Evolutionary conservation across 2,113 vertebrate genomes (phyloP).

Genomic region (Rafetus swinhoei): DNA sequence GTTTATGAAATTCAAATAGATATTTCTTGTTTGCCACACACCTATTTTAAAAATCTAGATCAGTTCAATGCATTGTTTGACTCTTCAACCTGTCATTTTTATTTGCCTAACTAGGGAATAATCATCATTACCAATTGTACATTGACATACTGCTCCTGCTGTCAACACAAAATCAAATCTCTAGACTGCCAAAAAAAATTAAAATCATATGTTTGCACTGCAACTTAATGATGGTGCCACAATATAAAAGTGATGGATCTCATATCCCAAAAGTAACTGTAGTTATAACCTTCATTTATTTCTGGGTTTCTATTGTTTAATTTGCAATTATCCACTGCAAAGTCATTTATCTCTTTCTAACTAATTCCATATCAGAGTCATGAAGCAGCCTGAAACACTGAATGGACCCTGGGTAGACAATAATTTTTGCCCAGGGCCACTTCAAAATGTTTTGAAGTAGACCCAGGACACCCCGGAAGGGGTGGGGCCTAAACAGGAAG

Average conservation of each 20-base stretch:
- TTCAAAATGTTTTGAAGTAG: too few species aligned
- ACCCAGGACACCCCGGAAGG: too few species aligned
- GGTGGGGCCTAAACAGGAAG: too few species aligned
- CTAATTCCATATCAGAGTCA: slow-evolving; percentile 43
- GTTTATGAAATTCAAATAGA: background rate
- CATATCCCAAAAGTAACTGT: slow-evolving; percentile 4
- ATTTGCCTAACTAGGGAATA: slow-evolving; percentile 49
- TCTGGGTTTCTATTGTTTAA: slow-evolving; percentile 55
- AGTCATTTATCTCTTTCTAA: slow-evolving; percentile 3
- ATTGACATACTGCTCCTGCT: slow-evolving; percentile 26
- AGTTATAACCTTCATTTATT: slow-evolving; percentile 64
- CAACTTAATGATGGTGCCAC: background rate
- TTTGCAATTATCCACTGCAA: slow-evolving; percentile 34
- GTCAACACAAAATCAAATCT: slow-evolving; percentile 53
- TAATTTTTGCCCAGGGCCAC: too few species aligned
- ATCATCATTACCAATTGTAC: slow-evolving; percentile 50
- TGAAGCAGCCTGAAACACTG: slow-evolving; percentile 2
- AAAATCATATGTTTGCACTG: slow-evolving; percentile 9
- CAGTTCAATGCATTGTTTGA: slow-evolving; percentile 14
- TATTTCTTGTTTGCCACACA: background rate
- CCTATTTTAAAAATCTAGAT: background rate
- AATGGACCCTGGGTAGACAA: slow-evolving; percentile 6
- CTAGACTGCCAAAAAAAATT: slow-evolving; percentile 33
- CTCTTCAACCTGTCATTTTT: slow-evolving; percentile 43
- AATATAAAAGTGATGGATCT: slow-evolving; percentile 13